These are phyloP conservation scores for Ischnus inquisitorius DNA, from an alignment of 2,888 invertebrate species.

Conservation along the genomic window DNA sequence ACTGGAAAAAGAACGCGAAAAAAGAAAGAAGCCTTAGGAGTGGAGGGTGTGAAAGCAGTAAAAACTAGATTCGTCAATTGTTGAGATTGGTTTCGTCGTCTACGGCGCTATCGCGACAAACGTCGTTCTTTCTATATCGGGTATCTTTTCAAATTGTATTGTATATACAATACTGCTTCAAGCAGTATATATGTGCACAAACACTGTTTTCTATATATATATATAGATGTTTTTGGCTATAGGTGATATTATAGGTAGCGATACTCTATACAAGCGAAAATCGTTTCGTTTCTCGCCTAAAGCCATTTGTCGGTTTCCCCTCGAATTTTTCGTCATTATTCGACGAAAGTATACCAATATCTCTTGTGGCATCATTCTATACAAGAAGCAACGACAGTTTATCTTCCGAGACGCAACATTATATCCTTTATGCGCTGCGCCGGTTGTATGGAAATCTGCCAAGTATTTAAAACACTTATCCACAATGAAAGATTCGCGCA, in stretches of 20 bases:
- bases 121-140: constrained; percentile 56
- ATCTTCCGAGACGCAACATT: background rate
- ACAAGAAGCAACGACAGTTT: background rate
- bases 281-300: constrained; percentile 24
- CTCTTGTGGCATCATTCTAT: constrained; percentile 1
- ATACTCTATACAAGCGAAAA: constrained; percentile 36
- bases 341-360: constrained; percentile 17
- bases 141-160: constrained; percentile 19
- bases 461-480: background rate
- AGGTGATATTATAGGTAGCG: background rate
- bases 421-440: background rate
- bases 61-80: constrained; percentile 68
- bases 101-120: constrained; percentile 55
- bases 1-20: constrained; percentile 25
- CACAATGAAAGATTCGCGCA: background rate
- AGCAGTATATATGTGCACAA: background rate
- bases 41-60: constrained; percentile 50
- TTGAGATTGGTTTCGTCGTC: constrained; percentile 68
- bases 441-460: background rate
- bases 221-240: background rate
- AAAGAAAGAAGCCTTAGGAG: constrained; percentile 21
- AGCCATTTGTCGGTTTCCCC: constrained; percentile 20
- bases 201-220: too few relatives aligned
- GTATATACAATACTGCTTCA: background rate
- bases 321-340: constrained; percentile 26